Evolutionary conservation across 2,797 vertebrate species (phyloP).

Genomic region (Sardinella longiceps): DNA sequence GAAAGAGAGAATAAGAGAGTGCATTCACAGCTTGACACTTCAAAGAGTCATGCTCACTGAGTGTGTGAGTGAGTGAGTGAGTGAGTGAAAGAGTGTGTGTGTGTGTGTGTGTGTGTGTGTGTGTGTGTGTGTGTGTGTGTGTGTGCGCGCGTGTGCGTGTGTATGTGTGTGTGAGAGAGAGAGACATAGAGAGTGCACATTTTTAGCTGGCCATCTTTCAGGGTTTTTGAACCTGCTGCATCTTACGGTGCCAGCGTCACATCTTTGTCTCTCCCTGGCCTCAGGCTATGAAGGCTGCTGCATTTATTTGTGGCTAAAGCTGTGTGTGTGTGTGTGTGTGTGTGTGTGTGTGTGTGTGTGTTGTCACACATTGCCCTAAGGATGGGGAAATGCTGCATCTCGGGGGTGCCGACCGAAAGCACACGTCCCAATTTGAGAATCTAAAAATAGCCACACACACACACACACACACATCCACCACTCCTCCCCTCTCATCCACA

Average conservation of each 20-base stretch:
- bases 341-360: background rate
- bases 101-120: background rate
- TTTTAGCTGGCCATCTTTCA: background rate
- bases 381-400: conserved; percentile 31
- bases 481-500: background rate
- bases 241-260: background rate
- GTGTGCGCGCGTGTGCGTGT: background rate
- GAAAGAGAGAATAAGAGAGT: background rate
- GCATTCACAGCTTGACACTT: background rate
- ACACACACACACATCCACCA: background rate
- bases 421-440: conserved; percentile 65
- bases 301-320: conserved; percentile 30
- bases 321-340: background rate
- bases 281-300: background rate
- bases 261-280: background rate
- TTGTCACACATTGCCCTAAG: background rate
- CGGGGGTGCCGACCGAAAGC: conserved; percentile 49
- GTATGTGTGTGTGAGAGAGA: background rate
- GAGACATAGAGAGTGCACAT: conserved; percentile 40
- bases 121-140: background rate
- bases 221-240: background rate
- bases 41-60: conserved; percentile 14
- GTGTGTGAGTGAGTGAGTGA: background rate
- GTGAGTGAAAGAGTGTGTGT: no score
- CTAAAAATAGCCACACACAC: conserved; percentile 64